A percentile compares a stretch with the other conserved stretches of the same genome.
Conservation (phyloP, 2,113 vertebrate species). For the Anhinga anhinga region DNA sequence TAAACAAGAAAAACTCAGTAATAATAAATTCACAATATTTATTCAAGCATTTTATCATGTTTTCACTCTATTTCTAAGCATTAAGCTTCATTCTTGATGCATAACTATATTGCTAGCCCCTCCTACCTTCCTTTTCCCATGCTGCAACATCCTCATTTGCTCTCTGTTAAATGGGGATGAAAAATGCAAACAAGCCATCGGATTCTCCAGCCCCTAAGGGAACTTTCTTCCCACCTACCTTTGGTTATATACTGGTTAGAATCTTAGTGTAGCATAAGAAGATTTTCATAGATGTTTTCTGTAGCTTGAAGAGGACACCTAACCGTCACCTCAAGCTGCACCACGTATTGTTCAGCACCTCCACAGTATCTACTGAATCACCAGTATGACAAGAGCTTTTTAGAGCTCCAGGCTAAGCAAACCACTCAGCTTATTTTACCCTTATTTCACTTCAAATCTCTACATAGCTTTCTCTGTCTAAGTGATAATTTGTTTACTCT, state of each 20-base stretch:
- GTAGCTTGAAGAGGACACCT: background rate
- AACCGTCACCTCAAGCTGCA: background rate
- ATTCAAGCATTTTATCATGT: background rate
- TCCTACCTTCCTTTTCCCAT: background rate
- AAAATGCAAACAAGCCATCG: background rate
- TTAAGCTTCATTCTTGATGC: background rate
- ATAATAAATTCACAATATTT: background rate
- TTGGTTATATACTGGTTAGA: background rate
- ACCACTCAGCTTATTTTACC: background rate
- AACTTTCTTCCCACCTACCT: background rate
- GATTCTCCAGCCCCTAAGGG: background rate
- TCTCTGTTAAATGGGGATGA: background rate
- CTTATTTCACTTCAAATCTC: background rate
- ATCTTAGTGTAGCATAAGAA: background rate
- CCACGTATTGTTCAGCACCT: rapidly evolving
- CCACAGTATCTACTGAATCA: background rate
- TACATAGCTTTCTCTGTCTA: background rate
- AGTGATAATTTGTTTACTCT: background rate
- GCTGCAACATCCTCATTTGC: background rate
- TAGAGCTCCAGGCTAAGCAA: background rate
- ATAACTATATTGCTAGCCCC: background rate
- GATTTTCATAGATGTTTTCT: background rate
- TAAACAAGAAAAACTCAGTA: background rate
- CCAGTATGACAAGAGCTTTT: background rate
- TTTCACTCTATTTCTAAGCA: background rate